Conservation (phyloP, 30 jellyfish, hydroid and myxozoan genomes). For the Hydractinia echinata region DNA sequence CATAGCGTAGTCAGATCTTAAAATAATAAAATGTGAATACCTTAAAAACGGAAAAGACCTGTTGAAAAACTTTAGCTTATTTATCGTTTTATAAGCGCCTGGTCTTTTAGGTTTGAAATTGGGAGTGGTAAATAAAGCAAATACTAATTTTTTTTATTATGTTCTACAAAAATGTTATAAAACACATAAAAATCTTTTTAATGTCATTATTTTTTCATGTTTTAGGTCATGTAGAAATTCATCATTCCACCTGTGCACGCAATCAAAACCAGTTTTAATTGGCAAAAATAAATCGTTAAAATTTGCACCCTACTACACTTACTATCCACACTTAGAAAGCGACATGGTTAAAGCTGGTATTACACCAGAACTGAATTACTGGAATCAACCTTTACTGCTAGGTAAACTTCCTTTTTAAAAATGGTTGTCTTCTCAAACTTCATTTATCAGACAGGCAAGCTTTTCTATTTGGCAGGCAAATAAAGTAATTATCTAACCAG, state of each 20-base stretch:
- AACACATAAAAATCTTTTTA: neutral
- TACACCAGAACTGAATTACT: conserved; percentile 52
- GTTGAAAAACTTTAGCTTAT: neutral
- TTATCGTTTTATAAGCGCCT: too few relatives aligned
- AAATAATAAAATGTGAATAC: neutral
- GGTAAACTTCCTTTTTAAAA: conserved; percentile 29
- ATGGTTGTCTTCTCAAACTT: too few relatives aligned
- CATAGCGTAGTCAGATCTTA: neutral
- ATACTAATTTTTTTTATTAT: neutral
- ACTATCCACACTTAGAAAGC: conserved; percentile 60
- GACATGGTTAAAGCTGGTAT: conserved; percentile 72
- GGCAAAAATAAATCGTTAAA: conserved; percentile 68
- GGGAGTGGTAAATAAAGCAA: neutral
- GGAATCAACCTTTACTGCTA: conserved; percentile 72
- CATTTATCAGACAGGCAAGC: too few relatives aligned
- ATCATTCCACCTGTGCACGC: conserved; percentile 57
- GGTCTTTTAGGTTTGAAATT: neutral
- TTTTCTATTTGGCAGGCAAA: too few relatives aligned
- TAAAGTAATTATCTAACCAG: neutral
- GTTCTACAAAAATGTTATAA: neutral
- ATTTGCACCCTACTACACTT: conserved; percentile 81
- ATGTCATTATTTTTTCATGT: neutral
- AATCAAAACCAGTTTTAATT: conserved; percentile 69
- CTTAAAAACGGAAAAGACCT: neutral
- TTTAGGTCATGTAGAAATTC: conserved; percentile 71